Percentiles rank a stretch among this genome's conserved stretches.
Conservation (phyloP, 1,140 invertebrate genomes). For the Copidosoma floridanum region DNA sequence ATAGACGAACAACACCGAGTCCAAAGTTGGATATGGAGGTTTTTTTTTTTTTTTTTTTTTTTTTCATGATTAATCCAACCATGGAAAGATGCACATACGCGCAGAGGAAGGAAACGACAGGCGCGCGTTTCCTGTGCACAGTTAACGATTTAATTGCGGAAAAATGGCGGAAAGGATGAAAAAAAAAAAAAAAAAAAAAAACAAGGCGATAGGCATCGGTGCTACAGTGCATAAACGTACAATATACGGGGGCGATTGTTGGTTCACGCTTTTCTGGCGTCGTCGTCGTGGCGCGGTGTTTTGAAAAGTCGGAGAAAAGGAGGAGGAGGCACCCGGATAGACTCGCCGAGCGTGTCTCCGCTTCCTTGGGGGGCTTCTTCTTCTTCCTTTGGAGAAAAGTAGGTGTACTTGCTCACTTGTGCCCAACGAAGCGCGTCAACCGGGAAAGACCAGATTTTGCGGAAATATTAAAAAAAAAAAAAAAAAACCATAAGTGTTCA, state of each 20-base stretch:
- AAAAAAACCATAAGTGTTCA: too few species aligned
- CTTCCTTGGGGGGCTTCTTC: slow-evolving; percentile 34
- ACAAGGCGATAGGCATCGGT: neutral
- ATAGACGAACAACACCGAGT: too few species aligned
- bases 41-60: too few species aligned
- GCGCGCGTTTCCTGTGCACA: too few species aligned
- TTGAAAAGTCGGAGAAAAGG: neutral
- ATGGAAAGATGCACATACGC: too few species aligned
- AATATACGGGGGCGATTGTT: neutral
- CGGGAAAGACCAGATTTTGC: too few species aligned
- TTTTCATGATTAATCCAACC: too few species aligned
- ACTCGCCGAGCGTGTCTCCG: slow-evolving; percentile 49
- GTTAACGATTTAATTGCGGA: slow-evolving; percentile 20
- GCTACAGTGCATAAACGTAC: too few species aligned
- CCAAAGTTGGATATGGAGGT: too few species aligned
- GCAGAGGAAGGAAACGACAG: too few species aligned
- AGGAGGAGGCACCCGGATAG: slow-evolving; percentile 15
- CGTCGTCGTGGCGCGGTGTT: neutral
- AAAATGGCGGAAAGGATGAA: slow-evolving; percentile 8
- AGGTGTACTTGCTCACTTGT: slow-evolving; percentile 3
- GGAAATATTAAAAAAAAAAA: too few species aligned
- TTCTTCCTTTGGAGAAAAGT: neutral
- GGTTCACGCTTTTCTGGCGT: neutral
- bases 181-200: neutral
- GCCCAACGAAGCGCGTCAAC: too few species aligned